These are phyloP conservation scores for Bombus vancouverensis DNA, from an alignment of 1,140 invertebrate genomes.

Conservation along the genomic window DNA sequence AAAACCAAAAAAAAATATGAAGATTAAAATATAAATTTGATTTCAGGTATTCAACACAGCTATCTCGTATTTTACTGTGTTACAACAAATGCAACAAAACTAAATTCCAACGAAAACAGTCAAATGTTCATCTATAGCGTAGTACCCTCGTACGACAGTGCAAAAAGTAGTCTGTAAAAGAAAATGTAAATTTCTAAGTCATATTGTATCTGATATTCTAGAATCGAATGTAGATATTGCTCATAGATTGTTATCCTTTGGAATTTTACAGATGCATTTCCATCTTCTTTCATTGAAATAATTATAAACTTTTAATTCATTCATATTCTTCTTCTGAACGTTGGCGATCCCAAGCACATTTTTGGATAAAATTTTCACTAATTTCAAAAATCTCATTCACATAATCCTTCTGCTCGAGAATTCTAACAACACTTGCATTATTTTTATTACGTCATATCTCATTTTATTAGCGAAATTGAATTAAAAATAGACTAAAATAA, in stretches of 20 bases:
- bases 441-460: not conserved
- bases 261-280: constrained; percentile 80
- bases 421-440: constrained; percentile 73
- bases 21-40: not conserved
- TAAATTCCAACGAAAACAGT: not conserved
- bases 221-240: not conserved
- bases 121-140: not conserved
- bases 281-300: constrained; percentile 70
- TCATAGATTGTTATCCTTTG: constrained; percentile 49
- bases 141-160: not conserved
- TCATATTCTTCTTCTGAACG: constrained; percentile 66
- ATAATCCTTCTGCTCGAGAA: constrained; percentile 81
- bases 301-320: constrained; percentile 71
- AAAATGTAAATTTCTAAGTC: not conserved
- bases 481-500: not conserved
- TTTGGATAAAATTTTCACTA: constrained; percentile 77
- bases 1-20: not conserved
- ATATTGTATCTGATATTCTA: not conserved
- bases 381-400: constrained; percentile 72
- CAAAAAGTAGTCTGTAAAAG: not conserved
- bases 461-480: not conserved
- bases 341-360: constrained; percentile 76
- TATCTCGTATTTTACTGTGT: constrained; percentile 51
- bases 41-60: constrained; percentile 56
- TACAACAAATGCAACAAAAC: constrained; percentile 18